phyloP scores from a whole-genome alignment of 2,888 invertebrate species.

The Pheosia tremula region DNA sequence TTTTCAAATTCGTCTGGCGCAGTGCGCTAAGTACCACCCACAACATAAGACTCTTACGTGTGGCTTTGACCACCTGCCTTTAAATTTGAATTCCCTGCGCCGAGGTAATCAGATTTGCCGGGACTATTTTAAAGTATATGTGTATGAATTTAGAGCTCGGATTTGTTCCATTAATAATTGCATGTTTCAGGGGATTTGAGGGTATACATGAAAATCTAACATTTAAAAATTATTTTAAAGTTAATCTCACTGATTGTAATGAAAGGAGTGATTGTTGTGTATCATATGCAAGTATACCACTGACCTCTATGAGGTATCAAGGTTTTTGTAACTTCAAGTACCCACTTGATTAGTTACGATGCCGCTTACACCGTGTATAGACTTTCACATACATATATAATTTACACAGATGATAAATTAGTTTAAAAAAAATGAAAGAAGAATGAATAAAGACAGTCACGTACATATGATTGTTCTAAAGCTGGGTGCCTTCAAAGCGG shows the following conservation, averaged over 20 bases:
- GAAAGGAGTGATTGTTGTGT: no score
- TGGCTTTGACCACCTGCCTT: constrained; percentile 48
- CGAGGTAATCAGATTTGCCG: constrained; percentile 47
- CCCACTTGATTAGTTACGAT: no score
- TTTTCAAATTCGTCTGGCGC: constrained; percentile 45
- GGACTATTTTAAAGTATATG: constrained; percentile 23
- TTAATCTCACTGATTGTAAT: neutral
- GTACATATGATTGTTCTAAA: no score
- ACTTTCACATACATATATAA: no score
- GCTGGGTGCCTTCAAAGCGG: no score
- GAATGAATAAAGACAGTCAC: no score
- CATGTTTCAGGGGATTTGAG: constrained; percentile 13
- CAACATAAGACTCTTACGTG: constrained; percentile 56
- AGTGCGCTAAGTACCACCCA: constrained; percentile 43
- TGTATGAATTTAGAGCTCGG: constrained; percentile 9
- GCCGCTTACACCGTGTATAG: no score
- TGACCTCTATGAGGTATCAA: no score
- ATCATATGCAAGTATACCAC: no score
- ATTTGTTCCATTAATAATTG: constrained; percentile 13
- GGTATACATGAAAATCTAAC: constrained; percentile 4
- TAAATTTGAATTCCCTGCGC: constrained; percentile 50
- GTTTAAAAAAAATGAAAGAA: no score
- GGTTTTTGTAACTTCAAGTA: no score
- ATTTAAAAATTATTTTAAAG: neutral
- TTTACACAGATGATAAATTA: no score